Evolutionary conservation across 2,797 vertebrate species (phyloP).

Genomic region (Cynodonichthys magdalenae): DNA sequence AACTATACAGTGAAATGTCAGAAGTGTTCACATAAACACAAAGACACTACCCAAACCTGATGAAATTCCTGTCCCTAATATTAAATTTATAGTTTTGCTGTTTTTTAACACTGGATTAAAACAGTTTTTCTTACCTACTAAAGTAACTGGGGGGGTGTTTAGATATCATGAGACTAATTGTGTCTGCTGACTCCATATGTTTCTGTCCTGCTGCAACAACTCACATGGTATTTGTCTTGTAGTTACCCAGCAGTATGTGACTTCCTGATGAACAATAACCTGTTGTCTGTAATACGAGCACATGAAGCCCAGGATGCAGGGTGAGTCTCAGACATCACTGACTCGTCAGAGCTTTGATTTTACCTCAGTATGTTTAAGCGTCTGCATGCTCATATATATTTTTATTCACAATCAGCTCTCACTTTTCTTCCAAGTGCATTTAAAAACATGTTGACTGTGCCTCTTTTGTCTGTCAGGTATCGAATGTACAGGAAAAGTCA

Average conservation of each 20-base stretch:
- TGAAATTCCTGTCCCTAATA: constrained; percentile 33
- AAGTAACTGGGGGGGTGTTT: background rate
- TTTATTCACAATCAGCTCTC: background rate
- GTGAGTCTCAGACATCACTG: constrained; percentile 79
- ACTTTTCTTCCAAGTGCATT: background rate
- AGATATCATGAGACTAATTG: too few relatives aligned
- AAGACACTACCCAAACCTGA: background rate
- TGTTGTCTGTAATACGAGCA: constrained; percentile 98
- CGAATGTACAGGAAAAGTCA: constrained; percentile 99
- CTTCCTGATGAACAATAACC: constrained; percentile 99
- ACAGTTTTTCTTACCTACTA: constrained; percentile 13
- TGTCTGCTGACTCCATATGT: background rate
- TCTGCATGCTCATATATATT: background rate
- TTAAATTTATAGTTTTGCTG: constrained; percentile 48
- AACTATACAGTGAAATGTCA: too few relatives aligned
- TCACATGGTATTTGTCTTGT: background rate
- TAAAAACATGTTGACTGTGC: background rate
- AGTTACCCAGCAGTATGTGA: constrained; percentile 99
- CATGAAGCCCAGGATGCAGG: constrained; percentile 99
- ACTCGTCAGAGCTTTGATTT: background rate
- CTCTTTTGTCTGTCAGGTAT: constrained; percentile 82
- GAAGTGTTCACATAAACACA: too few relatives aligned
- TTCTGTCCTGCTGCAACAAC: background rate
- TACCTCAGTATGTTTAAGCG: background rate
- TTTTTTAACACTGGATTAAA: constrained; percentile 5